Percentiles rank a stretch among this genome's conserved stretches.
Conservation (phyloP, 2,888 invertebrate genomes). For the Marronus borbonicus region DNA sequence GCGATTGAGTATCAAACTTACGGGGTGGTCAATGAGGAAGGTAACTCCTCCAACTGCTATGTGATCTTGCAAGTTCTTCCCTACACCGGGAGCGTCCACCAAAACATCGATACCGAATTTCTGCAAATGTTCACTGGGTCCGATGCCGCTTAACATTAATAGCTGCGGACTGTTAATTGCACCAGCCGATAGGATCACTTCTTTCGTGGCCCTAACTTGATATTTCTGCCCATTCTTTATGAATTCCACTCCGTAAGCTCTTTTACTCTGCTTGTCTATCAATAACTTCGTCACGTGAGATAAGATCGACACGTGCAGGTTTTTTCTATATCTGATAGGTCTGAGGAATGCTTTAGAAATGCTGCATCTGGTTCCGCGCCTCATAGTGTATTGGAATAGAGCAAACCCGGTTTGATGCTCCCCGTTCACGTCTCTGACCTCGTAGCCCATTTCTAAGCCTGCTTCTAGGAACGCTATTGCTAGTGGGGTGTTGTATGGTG, state of each 20-base stretch:
- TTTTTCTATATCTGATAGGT: slow-evolving; percentile 83
- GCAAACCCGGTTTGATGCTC: slow-evolving; percentile 89
- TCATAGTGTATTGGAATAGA: slow-evolving; percentile 91
- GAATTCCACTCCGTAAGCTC: slow-evolving; percentile 85
- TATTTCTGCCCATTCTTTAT: slow-evolving; percentile 78
- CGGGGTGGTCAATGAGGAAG: slow-evolving; percentile 85
- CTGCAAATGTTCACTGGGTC: slow-evolving; percentile 81
- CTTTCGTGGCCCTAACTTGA: slow-evolving; percentile 80
- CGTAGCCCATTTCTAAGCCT: slow-evolving; percentile 94
- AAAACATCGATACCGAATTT: slow-evolving; percentile 83
- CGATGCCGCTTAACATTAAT: slow-evolving; percentile 91
- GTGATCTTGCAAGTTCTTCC: slow-evolving; percentile 91
- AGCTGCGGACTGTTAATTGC: slow-evolving; percentile 94
- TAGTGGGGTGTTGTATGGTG: slow-evolving; percentile 86
- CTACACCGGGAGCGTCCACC: slow-evolving; percentile 86
- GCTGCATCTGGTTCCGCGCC: slow-evolving; percentile 87
- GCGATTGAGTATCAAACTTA: slow-evolving; percentile 85
- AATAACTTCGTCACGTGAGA: slow-evolving; percentile 83
- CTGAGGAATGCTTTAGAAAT: slow-evolving; percentile 89
- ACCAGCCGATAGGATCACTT: slow-evolving; percentile 90
- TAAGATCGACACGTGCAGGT: slow-evolving; percentile 87
- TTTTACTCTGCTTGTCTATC: slow-evolving; percentile 80
- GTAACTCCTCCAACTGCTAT: slow-evolving; percentile 89
- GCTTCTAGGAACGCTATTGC: slow-evolving; percentile 90
- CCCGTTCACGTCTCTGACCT: slow-evolving; percentile 88